Evolutionary conservation across 1,140 invertebrate species (phyloP).

Genomic region (Drosophila equinoxialis): DNA sequence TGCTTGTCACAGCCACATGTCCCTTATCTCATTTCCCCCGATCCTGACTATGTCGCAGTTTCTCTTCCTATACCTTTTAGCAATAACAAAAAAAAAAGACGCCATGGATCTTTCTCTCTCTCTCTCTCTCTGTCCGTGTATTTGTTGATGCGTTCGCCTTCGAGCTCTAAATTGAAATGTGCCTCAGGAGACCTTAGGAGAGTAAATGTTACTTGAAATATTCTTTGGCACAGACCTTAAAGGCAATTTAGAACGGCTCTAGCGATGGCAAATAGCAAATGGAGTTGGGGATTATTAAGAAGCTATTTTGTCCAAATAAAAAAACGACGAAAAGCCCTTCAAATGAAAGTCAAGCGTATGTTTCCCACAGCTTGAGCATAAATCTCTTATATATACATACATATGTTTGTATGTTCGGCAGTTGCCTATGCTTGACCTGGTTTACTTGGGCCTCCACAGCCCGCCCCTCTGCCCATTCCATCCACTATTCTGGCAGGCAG

Average conservation of each 20-base stretch:
- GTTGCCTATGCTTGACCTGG: conserved; percentile 71
- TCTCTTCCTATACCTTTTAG: not conserved
- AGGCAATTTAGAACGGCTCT: conserved; percentile 21
- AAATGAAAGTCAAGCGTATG: conserved; percentile 14
- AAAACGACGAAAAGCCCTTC: conserved; percentile 1
- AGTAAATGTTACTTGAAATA: conserved; percentile 30
- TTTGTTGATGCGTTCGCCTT: conserved; percentile 62
- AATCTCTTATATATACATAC: conserved; percentile 21
- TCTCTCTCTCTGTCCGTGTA: conserved; percentile 43
- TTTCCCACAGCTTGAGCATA: conserved; percentile 29
- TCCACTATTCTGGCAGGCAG: conserved; percentile 46
- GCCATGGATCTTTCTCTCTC: conserved; percentile 43
- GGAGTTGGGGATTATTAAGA: conserved; percentile 8
- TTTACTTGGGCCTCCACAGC: conserved; percentile 47
- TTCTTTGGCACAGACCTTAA: conserved; percentile 34
- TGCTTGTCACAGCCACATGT: conserved; percentile 54
- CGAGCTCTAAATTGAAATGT: conserved; percentile 71
- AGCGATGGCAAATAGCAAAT: not conserved
- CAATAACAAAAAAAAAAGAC: conserved; percentile 21
- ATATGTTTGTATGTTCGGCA: conserved; percentile 7
- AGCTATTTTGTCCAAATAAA: conserved; percentile 19
- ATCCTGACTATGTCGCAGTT: conserved; percentile 18
- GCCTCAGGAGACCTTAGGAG: conserved; percentile 45
- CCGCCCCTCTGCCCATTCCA: conserved; percentile 12
- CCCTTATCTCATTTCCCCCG: conserved; percentile 3